Evolutionary conservation across 1,140 invertebrate genomes (phyloP).

Genomic region (Pseudomyrmex flavicornis): DNA sequence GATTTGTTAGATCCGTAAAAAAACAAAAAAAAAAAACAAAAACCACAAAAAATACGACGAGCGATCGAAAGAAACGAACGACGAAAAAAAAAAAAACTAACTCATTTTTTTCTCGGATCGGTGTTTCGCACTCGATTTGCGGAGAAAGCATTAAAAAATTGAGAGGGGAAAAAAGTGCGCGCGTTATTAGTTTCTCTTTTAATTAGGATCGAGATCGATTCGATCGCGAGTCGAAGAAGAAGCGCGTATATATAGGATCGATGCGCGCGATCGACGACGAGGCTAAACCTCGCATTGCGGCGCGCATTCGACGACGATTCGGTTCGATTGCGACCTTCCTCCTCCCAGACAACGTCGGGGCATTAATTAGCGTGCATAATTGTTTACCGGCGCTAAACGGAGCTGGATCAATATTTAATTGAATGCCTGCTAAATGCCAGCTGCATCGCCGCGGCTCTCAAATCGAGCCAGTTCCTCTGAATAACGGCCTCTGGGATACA

Average conservation of each 20-base stretch:
- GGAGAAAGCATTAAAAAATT: no score
- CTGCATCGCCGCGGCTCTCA: slow-evolving; percentile 80
- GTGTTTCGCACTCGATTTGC: background rate
- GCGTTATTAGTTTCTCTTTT: slow-evolving; percentile 37
- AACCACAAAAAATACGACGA: background rate
- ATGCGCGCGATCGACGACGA: slow-evolving; percentile 62
- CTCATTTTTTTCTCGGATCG: slow-evolving; percentile 3
- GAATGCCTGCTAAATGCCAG: slow-evolving; percentile 84
- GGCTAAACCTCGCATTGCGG: slow-evolving; percentile 35
- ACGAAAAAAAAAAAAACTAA: no score
- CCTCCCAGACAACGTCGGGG: slow-evolving; percentile 74
- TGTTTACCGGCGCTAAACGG: slow-evolving; percentile 83
- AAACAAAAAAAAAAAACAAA: background rate
- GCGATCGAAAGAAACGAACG: no score
- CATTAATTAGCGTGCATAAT: slow-evolving; percentile 85
- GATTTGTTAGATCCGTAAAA: slow-evolving; percentile 28
- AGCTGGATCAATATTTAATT: slow-evolving; percentile 85
- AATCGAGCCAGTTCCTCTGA: slow-evolving; percentile 79
- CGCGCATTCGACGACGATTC: slow-evolving; percentile 72
- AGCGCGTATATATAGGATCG: slow-evolving; percentile 58
- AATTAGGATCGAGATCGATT: slow-evolving; percentile 64
- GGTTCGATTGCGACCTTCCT: slow-evolving; percentile 78
- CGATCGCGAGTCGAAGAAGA: slow-evolving; percentile 22
- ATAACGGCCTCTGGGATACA: slow-evolving; percentile 74
- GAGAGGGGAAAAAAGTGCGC: no score